Evolutionary conservation across 1,140 invertebrate species (phyloP).

Genomic region (Drosophila tsacasi): DNA sequence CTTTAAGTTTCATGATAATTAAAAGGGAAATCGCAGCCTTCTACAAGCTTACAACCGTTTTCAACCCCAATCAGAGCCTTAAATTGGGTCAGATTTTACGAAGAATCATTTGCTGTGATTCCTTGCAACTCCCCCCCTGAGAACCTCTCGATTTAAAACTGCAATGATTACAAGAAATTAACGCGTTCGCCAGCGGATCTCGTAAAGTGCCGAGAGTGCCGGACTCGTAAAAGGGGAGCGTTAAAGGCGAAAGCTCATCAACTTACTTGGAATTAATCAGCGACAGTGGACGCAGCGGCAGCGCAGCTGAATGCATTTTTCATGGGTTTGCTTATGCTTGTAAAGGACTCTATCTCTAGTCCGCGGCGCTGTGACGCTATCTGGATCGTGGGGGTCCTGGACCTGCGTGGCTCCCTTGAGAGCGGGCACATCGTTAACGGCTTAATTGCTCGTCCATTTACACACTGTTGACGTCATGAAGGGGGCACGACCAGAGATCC

Average conservation of each 20-base stretch:
- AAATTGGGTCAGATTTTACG: conserved; percentile 1
- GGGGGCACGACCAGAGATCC: conserved; percentile 33
- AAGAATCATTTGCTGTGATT: background rate
- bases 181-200: conserved; percentile 18
- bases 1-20: background rate
- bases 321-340: conserved; percentile 58
- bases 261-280: conserved; percentile 83
- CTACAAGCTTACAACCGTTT: background rate
- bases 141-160: conserved; percentile 10
- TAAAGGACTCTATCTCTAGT: conserved; percentile 40
- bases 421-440: conserved; percentile 77
- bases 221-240: conserved; percentile 39
- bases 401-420: conserved; percentile 52
- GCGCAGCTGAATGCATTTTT: conserved; percentile 57
- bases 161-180: conserved; percentile 43
- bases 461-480: conserved; percentile 64
- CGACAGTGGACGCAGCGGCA: conserved; percentile 52
- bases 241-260: conserved; percentile 52
- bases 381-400: conserved; percentile 33
- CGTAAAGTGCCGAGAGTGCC: conserved; percentile 40
- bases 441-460: conserved; percentile 79
- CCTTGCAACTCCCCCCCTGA: no score
- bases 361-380: background rate
- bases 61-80: background rate
- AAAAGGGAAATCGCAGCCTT: background rate